Conservation (phyloP, 2,113 vertebrate species). For the Hydrolagus affinis region DNA sequence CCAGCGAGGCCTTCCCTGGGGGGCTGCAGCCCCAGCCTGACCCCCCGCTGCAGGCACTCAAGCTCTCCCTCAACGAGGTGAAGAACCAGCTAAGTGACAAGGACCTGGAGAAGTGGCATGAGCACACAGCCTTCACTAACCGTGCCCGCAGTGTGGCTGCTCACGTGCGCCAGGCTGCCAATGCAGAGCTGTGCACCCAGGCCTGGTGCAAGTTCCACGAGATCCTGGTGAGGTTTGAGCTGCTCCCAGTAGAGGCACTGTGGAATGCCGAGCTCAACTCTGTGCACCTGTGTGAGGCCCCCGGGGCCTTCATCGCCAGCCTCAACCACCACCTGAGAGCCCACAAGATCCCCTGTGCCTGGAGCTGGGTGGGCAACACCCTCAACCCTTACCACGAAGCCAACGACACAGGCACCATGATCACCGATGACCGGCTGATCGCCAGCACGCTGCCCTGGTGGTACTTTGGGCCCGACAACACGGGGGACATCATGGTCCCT, state of each 20-base stretch:
- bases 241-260: conserved; percentile 66
- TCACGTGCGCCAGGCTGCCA: conserved; percentile 61
- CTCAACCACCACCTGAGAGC: conserved; percentile 85
- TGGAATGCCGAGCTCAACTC: conserved; percentile 66
- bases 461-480: conserved; percentile 91
- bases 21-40: conserved; percentile 47
- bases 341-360: conserved; percentile 62
- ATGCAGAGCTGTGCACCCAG: conserved; percentile 88
- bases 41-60: conserved; percentile 61
- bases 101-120: conserved; percentile 84
- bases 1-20: conserved; percentile 51
- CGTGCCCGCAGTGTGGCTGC: conserved; percentile 75
- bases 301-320: conserved; percentile 82
- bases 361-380: conserved; percentile 83
- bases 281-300: conserved; percentile 85
- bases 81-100: conserved; percentile 88
- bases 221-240: conserved; percentile 67
- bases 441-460: conserved; percentile 77
- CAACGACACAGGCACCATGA: conserved; percentile 68
- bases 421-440: conserved; percentile 84
- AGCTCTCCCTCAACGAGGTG: conserved; percentile 73
- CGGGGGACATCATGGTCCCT: conserved; percentile 76
- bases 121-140: conserved; percentile 85
- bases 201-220: conserved; percentile 93
- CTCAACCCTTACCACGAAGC: conserved; percentile 87